Evolutionary conservation across 2,888 invertebrate species (phyloP).

Genomic region (Cordilura impudica): DNA sequence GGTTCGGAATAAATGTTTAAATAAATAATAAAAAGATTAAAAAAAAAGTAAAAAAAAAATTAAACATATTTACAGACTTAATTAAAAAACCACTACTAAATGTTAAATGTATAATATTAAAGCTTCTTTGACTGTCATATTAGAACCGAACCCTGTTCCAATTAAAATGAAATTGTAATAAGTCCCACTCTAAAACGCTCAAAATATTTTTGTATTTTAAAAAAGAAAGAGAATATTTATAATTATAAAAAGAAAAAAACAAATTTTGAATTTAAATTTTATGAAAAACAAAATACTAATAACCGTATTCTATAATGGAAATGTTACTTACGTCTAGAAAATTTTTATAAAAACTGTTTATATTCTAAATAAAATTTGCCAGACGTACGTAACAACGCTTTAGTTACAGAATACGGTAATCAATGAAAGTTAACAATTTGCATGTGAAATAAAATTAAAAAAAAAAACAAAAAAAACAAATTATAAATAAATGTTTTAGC

Average conservation of each 20-base stretch:
- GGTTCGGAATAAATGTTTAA: background rate
- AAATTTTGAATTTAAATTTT: background rate
- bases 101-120: background rate
- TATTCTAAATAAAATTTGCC: no score
- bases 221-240: background rate
- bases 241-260: background rate
- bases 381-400: no score
- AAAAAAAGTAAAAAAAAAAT: background rate
- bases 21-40: background rate
- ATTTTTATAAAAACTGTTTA: no score
- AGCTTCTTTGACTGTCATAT: no score
- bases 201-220: background rate
- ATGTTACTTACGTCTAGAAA: no score
- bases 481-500: constrained; percentile 45
- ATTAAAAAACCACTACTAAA: background rate
- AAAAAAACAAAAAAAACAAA: background rate
- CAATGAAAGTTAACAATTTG: constrained; percentile 59
- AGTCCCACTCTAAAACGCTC: background rate
- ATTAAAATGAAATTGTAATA: background rate
- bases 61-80: background rate
- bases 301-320: no score
- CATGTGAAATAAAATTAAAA: constrained; percentile 43
- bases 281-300: background rate
- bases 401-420: constrained; percentile 45
- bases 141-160: background rate